Conservation (phyloP, 1,140 invertebrate species). For the Pemphigus obesinymphae region DNA sequence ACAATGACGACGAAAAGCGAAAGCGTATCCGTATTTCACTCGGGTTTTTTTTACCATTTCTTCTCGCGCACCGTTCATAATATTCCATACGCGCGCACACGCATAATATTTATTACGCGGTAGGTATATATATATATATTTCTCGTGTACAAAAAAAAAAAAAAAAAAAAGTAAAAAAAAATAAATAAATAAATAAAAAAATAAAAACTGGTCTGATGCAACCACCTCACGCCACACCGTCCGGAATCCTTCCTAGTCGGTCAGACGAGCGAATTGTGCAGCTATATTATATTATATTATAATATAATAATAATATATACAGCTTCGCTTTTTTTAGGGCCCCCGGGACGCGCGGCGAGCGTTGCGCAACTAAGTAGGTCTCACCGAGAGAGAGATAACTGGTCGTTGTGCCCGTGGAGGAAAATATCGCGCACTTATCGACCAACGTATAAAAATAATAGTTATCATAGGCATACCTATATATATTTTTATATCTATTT, state of each 20-base stretch:
- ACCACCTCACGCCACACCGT: constrained; percentile 19
- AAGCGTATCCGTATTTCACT: constrained; percentile 31
- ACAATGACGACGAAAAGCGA: constrained; percentile 7
- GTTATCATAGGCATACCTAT: no score
- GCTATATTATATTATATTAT: no score
- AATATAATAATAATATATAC: no score
- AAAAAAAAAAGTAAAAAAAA: no score
- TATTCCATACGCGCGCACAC: not conserved
- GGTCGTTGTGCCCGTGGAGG: constrained; percentile 5
- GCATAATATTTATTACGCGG: not conserved
- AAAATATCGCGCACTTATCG: no score
- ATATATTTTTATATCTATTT: no score
- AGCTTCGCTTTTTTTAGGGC: constrained; percentile 29
- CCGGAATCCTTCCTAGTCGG: constrained; percentile 39
- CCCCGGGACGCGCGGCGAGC: not conserved
- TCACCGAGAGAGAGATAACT: constrained; percentile 25
- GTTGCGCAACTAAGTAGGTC: constrained; percentile 41
- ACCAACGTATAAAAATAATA: no score
- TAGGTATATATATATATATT: not conserved
- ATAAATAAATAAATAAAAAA: no score
- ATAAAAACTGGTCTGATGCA: constrained; percentile 38
- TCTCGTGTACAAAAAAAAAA: constrained; percentile 15
- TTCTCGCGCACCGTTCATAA: not conserved
- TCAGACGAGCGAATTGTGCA: constrained; percentile 39
- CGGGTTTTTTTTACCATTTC: constrained; percentile 13